Evolutionary conservation across 2,113 vertebrate species (phyloP), one percentile per base, ranked within the genome.

Genomic region (Megaceryle maxima): DNA sequence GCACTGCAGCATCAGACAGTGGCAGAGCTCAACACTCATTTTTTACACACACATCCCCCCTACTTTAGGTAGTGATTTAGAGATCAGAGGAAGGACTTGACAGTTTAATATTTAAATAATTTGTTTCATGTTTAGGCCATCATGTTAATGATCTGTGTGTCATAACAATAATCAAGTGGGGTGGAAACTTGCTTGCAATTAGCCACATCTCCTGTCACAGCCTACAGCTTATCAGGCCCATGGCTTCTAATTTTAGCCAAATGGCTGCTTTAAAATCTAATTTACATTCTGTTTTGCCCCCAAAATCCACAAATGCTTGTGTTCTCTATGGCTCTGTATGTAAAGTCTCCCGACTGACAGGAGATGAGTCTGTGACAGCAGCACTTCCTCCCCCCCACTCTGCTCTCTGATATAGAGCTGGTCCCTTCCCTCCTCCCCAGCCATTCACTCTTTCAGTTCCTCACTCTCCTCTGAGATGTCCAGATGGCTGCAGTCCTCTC

Each of bases 131-230:
- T 87, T 95, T 81, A 87, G 73, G 53, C 24, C 53, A 77, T 41
- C 86, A 88, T 4, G 6, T 48, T 92, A 92, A 95, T 51, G 80
- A 94, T 92, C 68, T 41, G 12, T 37, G 29, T 93, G 90, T 90
- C 91, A 93, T 85, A 93, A 88, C 77, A 95, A 53, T 88, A 92
- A 95, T 95, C 95, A 93, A 94, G 83, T 44, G 19, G 66, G 62
- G 64, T 72, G 63, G 73, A 88, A 92, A 28, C 48, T 87, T 5
- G 11, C 28, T 72, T 56, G 76, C 73, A 96, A 87, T 93, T 93
- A 86, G 64, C 76, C 39, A 35, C 37, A 62, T 94, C 60, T 91
- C 75, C 78, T 93, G 86, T 90, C 88, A 93, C 63, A 78, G 43
- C 76, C 48, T 43, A 44, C 43, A 92, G 60, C 35, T 1, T 7